Evolutionary conservation across 2,797 vertebrate species (phyloP).

Genomic region (Sebastes cheni): DNA sequence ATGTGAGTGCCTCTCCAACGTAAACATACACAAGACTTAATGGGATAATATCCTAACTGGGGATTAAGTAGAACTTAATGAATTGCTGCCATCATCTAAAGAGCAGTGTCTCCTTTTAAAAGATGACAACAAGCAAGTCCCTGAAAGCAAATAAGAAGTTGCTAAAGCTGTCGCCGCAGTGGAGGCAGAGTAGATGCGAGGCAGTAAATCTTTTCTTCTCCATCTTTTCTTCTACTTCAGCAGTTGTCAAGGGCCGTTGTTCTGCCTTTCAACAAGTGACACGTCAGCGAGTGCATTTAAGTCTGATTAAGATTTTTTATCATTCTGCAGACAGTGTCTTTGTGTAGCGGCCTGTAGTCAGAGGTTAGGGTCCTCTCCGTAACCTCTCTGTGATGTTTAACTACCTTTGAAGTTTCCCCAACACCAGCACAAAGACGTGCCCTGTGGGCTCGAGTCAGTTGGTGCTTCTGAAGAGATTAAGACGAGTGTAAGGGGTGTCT

Average conservation of each 20-base stretch:
- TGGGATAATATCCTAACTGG: constrained; percentile 55
- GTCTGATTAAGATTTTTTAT: constrained; percentile 63
- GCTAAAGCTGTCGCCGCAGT: background rate
- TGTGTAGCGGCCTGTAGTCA: constrained; percentile 41
- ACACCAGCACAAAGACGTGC: constrained; percentile 71
- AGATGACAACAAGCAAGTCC: constrained; percentile 28
- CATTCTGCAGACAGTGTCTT: constrained; percentile 53
- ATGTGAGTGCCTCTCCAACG: constrained; percentile 56
- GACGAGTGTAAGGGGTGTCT: constrained; percentile 43
- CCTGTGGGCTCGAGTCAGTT: constrained; percentile 68
- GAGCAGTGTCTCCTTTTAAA: constrained; percentile 39
- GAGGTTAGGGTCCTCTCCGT: constrained; percentile 60
- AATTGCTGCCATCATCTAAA: constrained; percentile 54
- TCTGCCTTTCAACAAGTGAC: constrained; percentile 53
- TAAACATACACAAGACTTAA: constrained; percentile 69
- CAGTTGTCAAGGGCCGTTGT: constrained; percentile 14
- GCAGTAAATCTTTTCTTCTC: background rate
- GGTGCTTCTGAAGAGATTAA: constrained; percentile 70
- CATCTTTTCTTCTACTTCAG: background rate
- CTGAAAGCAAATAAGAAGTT: constrained; percentile 19
- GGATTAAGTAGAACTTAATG: constrained; percentile 57
- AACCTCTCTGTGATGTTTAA: constrained; percentile 74
- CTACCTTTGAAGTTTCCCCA: constrained; percentile 75
- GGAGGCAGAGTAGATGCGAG: background rate
- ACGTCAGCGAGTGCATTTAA: constrained; percentile 36